These are phyloP conservation scores for Actinia tenebrosa DNA, from an alignment of 64 coral and sea anemone species.

Conservation along the genomic window DNA sequence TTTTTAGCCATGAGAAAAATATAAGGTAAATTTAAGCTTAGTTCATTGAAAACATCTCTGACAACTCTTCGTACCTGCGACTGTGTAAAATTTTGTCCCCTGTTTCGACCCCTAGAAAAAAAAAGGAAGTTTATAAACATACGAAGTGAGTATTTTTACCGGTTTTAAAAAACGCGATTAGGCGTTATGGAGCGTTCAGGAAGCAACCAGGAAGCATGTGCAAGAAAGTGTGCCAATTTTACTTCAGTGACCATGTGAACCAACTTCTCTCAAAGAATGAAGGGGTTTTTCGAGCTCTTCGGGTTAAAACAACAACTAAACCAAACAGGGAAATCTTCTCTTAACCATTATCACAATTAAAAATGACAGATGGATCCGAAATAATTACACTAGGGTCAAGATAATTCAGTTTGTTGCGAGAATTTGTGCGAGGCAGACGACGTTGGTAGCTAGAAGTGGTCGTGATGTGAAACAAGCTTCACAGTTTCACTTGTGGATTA, in stretches of 20 bases:
- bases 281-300: neutral
- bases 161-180: neutral
- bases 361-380: neutral
- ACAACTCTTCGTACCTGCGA: neutral
- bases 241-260: neutral
- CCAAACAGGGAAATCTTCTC: neutral
- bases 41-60: neutral
- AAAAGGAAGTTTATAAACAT: neutral
- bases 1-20: neutral
- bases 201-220: slow-evolving; percentile 18
- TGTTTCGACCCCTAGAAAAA: neutral
- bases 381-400: neutral
- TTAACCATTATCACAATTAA: neutral
- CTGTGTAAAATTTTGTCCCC: neutral
- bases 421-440: neutral
- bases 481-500: neutral
- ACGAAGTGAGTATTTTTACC: neutral
- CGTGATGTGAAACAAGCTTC: neutral
- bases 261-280: neutral
- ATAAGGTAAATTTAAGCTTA: neutral
- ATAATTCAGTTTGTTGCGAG: neutral
- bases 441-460: neutral
- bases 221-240: neutral
- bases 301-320: slow-evolving; percentile 11
- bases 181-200: neutral